Base-by-base conservation (phyloP, 2,888 invertebrate genomes). In the Cosmopolites sordidus region DNA sequence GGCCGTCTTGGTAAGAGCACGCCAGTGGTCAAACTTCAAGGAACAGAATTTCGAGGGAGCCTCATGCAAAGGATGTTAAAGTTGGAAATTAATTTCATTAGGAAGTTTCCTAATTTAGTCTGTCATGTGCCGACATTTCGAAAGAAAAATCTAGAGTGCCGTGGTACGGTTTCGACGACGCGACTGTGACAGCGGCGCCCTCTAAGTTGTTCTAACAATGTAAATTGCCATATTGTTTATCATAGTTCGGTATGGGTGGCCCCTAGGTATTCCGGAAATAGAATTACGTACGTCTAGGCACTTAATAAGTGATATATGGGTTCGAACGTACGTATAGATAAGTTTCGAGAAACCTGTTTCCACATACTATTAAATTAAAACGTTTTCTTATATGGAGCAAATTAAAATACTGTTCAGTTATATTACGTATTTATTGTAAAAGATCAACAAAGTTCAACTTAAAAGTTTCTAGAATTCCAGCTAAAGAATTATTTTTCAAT, bases 41-140 rank as follows among this genome's bases (percentile, higher is more conserved):
- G 49, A 48, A 18, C 38, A 27, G 51, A 42, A 51, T 44, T 51
- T 48, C 41, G 12, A 45, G 37, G 46, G n/a, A 49, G 48, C 38
- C 43, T 43, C 39, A 45, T 58, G 58, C 52, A 58, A 58, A 58
- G 58, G 58, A 58, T 56, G 51, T 40, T 43, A 53, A 58, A 58
- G 43, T 58, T 58, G 41, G 55, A 56, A 56, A 58, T 70, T 71
- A 71, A 70, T 70, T 71, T 70, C 69, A 69, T 70, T 69, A 70
- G 64, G 66, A 70, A 71, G 69, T 71, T 71, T 65, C 63, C 66
- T 70, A 71, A 70, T 71, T 70, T 69, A 69, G 67, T 69, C 69
- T 70, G 70, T 69, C 70, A 71, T 70, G 66, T 71, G 66, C 70
- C 70, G 63, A 65, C 65, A 67, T 65, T 69, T 69, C 37, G 43